A percentile compares a stretch with the other conserved stretches of the same genome.
Evolutionary conservation across 2,888 invertebrate genomes (phyloP).

Genomic region (Clusia tigrina): DNA sequence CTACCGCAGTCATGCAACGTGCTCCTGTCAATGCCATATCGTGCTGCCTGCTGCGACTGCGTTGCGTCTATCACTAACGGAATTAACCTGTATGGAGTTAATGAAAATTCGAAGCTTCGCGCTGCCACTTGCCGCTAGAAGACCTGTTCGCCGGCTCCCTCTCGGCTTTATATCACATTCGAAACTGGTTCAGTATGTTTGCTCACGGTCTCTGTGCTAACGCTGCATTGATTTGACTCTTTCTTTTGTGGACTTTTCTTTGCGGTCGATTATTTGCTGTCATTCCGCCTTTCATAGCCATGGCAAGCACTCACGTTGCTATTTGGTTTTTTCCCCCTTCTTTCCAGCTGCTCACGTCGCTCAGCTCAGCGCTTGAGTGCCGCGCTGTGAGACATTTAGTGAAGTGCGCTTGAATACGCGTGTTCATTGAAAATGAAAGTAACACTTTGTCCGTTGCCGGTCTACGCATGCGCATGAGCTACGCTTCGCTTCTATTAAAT

Average conservation of each 20-base stretch:
- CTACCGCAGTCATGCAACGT: background rate
- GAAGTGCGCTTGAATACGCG: background rate
- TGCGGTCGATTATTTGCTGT: background rate
- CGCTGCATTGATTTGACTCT: too few species aligned
- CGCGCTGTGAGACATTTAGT: slow-evolving; percentile 17
- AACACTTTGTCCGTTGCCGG: background rate
- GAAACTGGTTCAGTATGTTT: too few species aligned
- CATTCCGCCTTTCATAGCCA: background rate
- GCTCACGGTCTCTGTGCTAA: too few species aligned
- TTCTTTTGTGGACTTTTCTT: background rate
- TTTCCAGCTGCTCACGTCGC: slow-evolving; percentile 16
- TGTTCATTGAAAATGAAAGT: background rate
- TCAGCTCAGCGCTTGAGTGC: background rate
- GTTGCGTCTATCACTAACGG: background rate
- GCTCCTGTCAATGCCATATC: background rate
- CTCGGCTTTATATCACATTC: background rate
- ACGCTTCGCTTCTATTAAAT: background rate
- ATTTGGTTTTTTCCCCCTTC: background rate
- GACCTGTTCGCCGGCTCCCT: slow-evolving; percentile 36
- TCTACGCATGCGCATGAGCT: background rate
- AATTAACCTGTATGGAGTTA: too few species aligned
- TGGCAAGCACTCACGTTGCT: background rate
- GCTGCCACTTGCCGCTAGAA: too few species aligned
- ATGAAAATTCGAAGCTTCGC: too few species aligned
- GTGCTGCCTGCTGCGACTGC: background rate